These are phyloP conservation scores for Auanema sp. DNA, from an alignment of 2,888 invertebrate genomes.

Conservation along the genomic window DNA sequence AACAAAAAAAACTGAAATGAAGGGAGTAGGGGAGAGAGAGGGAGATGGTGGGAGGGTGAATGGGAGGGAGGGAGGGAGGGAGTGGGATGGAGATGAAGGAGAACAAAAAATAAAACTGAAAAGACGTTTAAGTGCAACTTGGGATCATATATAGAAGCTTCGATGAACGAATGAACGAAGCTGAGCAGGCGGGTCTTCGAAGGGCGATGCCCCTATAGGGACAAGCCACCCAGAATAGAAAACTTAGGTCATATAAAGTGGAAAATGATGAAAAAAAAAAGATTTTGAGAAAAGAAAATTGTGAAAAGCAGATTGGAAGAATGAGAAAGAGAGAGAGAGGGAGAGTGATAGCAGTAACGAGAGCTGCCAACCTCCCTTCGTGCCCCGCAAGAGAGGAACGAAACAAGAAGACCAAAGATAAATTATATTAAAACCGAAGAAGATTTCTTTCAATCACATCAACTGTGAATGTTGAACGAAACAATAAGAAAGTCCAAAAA, in stretches of 20 bases:
- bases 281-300: not conserved
- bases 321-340: slow-evolving; percentile 4
- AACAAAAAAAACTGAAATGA: not conserved
- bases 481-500: not conserved
- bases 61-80: not conserved
- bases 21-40: not conserved
- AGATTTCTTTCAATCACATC: not conserved
- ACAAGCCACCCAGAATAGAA: no score
- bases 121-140: no score
- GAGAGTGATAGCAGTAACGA: not conserved
- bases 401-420: not conserved
- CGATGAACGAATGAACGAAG: no score
- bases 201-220: no score
- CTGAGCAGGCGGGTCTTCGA: no score
- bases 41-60: not conserved
- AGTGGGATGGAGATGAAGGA: not conserved
- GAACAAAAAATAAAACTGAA: no score
- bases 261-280: not conserved
- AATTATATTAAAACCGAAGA: not conserved
- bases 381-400: not conserved
- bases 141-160: no score
- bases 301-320: not conserved
- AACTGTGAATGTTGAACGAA: not conserved
- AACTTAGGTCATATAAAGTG: no score
- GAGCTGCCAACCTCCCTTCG: no score